Evolutionary conservation across 2,113 vertebrate species (phyloP).

Genomic region (Columbina picui): DNA sequence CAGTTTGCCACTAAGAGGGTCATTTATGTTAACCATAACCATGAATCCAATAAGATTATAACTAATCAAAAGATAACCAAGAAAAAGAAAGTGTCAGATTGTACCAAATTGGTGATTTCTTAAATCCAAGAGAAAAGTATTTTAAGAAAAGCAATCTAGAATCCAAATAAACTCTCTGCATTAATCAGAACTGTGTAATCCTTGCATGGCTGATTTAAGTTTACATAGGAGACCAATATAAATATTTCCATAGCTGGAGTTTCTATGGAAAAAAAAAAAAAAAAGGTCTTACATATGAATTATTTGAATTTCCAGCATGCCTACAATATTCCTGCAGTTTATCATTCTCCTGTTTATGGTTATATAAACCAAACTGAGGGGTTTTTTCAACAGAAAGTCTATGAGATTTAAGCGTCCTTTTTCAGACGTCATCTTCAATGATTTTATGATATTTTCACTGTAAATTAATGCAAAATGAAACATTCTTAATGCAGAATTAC

Average conservation of each 20-base stretch:
- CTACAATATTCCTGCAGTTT: not conserved
- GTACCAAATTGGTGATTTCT: not conserved
- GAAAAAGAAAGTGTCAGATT: not conserved
- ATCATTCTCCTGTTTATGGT: not conserved
- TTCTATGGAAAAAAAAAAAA: not conserved
- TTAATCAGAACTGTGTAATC: not conserved
- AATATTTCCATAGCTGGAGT: not conserved
- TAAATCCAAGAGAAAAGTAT: not conserved
- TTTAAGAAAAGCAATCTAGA: not conserved
- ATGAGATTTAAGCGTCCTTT: fast-evolving
- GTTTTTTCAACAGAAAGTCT: not conserved
- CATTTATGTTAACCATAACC: not conserved
- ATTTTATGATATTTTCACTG: not conserved
- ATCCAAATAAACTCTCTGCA: not conserved
- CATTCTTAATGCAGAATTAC: not conserved
- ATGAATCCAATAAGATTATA: not conserved
- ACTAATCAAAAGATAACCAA: not conserved
- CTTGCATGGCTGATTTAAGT: not conserved
- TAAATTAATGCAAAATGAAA: not conserved
- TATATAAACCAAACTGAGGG: not conserved
- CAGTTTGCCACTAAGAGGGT: not conserved
- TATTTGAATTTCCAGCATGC: not conserved
- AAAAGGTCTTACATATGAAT: not conserved
- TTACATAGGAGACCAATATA: not conserved
- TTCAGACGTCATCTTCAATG: not conserved